Evolutionary conservation across 2,113 vertebrate species (phyloP), one percentile per base, ranked within the genome.

Genomic region (Poeciliopsis retropinna): DNA sequence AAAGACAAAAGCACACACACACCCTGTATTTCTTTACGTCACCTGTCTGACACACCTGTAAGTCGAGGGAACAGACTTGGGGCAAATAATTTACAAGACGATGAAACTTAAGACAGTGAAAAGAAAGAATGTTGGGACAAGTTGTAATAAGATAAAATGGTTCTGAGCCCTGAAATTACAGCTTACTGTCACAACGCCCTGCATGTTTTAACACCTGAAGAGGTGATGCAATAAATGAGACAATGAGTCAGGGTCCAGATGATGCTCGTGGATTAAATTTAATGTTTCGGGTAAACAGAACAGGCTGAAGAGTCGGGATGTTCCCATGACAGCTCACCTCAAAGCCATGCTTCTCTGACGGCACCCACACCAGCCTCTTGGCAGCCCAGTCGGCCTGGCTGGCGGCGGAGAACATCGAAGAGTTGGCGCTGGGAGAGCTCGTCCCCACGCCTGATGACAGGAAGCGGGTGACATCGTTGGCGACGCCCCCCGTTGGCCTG

Each of bases 361-460:
- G 94, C 80, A 95, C 95, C 95, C 95, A 95, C 75, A 95, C 94
- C 44, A 95, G 93, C 78, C 93, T 89, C 83, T 95, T 95, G 14
- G 95, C 95, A 0, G 94, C 94, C 95, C 95, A 95, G 81, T 95
- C 95, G 7, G 95, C 95, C 82, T 95, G 95, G 83, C 94, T 95
- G 84, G 95, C 91, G 6, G 93, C 92, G 2, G 95, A 85, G 85
- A 95, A 92, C 64, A 60, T 15, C 1, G 84, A 2, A 15, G 86
- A 4, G 29, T 76, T 87, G 69, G 92, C 34, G 32, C 76, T 89
- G 32, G 94, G 91, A 13, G 94, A 94, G 25, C 74, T 79, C 1
- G 93, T 91, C 32, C 67, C 76, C 30, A 70, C 83, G 70, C 94
- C 94, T 3, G 85, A 91, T 11, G 92, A 78, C 73, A 95, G 91